Evolutionary conservation across 2,888 invertebrate species (phyloP).

Genomic region (Synanthedon vespiformis): DNA sequence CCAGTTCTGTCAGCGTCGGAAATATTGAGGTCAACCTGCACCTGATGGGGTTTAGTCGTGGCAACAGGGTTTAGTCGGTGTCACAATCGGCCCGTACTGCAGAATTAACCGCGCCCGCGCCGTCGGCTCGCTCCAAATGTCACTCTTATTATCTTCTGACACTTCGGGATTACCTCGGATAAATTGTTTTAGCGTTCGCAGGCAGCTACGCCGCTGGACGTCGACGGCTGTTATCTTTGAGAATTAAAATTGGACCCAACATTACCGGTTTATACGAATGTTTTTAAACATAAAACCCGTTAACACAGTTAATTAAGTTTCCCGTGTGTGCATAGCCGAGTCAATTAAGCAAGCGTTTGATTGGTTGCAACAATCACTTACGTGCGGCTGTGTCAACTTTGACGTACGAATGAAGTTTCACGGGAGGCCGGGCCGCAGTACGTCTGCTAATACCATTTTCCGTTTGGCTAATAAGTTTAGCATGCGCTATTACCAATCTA

Average conservation of each 20-base stretch:
- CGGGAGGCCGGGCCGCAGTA: constrained; percentile 38
- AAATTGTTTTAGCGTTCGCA: constrained; percentile 65
- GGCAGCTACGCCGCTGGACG: constrained; percentile 46
- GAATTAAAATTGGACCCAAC: constrained; percentile 43
- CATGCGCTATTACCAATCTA: constrained; percentile 68
- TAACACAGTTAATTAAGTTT: constrained; percentile 35
- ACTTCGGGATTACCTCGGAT: constrained; percentile 64
- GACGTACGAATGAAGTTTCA: constrained; percentile 57
- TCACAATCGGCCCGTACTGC: constrained; percentile 60
- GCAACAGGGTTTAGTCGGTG: constrained; percentile 61
- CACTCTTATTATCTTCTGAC: constrained; percentile 69
- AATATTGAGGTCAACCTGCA: constrained; percentile 20
- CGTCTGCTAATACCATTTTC: constrained; percentile 66
- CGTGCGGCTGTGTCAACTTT: constrained; percentile 53
- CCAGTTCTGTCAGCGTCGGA: background rate
- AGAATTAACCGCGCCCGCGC: constrained; percentile 52
- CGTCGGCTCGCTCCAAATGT: constrained; percentile 55
- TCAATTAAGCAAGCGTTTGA: constrained; percentile 52
- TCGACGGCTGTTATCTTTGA: constrained; percentile 51
- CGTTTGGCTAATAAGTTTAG: constrained; percentile 69
- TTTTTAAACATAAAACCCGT: constrained; percentile 24
- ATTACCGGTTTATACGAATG: constrained; percentile 13
- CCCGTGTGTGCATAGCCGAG: constrained; percentile 24
- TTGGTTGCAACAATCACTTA: constrained; percentile 66
- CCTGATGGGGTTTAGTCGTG: constrained; percentile 60